Percentiles rank a stretch among this genome's conserved stretches.
Evolutionary conservation across 1,140 invertebrate species (phyloP).

Genomic region (Drosophila lowei): DNA sequence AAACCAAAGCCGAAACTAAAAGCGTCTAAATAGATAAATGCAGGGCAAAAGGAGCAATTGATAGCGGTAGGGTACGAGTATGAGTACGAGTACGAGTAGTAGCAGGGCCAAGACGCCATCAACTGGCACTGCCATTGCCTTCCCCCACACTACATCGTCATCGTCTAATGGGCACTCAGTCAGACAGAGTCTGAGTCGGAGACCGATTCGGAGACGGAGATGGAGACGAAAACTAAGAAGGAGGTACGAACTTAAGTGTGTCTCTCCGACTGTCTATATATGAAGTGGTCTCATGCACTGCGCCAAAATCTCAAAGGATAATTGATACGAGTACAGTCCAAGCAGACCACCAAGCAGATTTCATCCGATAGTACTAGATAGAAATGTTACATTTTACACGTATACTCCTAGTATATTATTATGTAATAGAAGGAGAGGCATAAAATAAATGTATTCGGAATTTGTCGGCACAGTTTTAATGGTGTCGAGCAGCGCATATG

Average conservation of each 20-base stretch:
- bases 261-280: constrained; percentile 25
- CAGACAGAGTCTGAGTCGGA: constrained; percentile 11
- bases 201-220: neutral
- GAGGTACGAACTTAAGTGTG: constrained; percentile 17
- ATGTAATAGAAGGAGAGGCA: too few relatives aligned
- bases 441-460: too few relatives aligned
- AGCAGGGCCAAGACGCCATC: neutral
- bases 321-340: neutral
- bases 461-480: too few relatives aligned
- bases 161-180: constrained; percentile 71
- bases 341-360: too few relatives aligned
- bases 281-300: constrained; percentile 45
- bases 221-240: constrained; percentile 9
- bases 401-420: neutral
- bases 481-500: too few relatives aligned
- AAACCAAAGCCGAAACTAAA: constrained; percentile 71
- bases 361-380: too few relatives aligned
- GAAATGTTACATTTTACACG: neutral
- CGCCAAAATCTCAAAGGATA: neutral
- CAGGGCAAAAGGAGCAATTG: constrained; percentile 23
- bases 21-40: constrained; percentile 76
- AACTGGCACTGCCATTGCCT: neutral
- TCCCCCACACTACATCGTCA: constrained; percentile 11
- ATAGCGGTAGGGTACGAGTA: constrained; percentile 15
- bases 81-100: too few relatives aligned